Evolutionary conservation across 2,797 vertebrate species (phyloP), one percentile per base, ranked within the genome.

Genomic region (Semaprochilodus insignis): DNA sequence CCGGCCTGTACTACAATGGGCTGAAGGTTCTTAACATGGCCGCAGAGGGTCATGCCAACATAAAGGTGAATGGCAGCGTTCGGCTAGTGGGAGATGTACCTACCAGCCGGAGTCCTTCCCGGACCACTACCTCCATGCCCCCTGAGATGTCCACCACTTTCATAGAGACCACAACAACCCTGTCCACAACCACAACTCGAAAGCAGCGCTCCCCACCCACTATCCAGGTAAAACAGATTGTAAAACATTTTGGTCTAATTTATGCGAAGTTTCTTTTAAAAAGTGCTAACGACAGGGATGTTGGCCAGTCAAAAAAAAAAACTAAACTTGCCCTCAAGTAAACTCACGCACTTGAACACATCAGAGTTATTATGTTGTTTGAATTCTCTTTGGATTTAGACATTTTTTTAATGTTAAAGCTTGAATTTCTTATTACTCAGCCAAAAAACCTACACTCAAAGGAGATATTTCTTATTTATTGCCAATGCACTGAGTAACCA

Each of bases 21-120:
- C 95, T 99, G 62, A 99, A 99, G 91, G 97, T 99, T 73, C 94
- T 99, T 85, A 97, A 98, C 90, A 98, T 99, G 98, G 97, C 97
- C 0, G 97, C 97, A 0, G 97, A 99, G 88, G 97, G 96, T 88
- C 96, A 98, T 88, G 92, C 90, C 83, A 98, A 98, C 91, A 97
- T 99, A 91, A 97, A 95, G 92, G 97, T 98, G 91, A 99, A 98
- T 78, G 98, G 98, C 89, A 99, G 97, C 15, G 98, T 99, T 81
- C 94, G 97, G 27, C 94, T 99, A 6, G 97, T 99, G 89, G 97
- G 98, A 23, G 97, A 99, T 81, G 96, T 97, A 86, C 97, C 97
- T n/a, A 94, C 94, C 25, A 96, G 97, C 90, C 88, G 96, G 84
- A 97, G 97, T 76, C 96, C 94, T 0, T 96, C 96, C 0, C 92